phyloP scores from a whole-genome alignment of 2,797 vertebrate species.

The Neosilurus hyrtlii region DNA sequence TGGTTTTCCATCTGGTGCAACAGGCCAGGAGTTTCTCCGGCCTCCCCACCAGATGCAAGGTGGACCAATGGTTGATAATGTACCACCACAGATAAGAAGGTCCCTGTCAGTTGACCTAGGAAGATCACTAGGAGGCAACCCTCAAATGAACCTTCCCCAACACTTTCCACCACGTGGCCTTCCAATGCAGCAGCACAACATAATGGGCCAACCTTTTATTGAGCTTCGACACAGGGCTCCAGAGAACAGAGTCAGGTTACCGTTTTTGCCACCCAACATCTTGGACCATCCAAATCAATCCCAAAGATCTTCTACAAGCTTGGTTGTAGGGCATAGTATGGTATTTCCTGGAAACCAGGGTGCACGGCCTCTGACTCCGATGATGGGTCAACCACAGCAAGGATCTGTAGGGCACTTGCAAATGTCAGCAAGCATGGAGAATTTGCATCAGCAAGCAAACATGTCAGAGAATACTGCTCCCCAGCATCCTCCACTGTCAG shows the following conservation, averaged over 20 bases:
- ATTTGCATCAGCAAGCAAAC: constrained; percentile 67
- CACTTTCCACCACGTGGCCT: constrained; percentile 80
- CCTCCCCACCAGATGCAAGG: constrained; percentile 75
- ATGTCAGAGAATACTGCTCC: constrained; percentile 64
- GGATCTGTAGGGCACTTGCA: constrained; percentile 66
- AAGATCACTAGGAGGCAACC: constrained; percentile 65
- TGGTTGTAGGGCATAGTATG: constrained; percentile 71
- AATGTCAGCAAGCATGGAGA: constrained; percentile 69
- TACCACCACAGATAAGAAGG: constrained; percentile 79
- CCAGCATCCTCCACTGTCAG: constrained; percentile 66
- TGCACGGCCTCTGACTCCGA: constrained; percentile 66
- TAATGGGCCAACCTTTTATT: constrained; percentile 92
- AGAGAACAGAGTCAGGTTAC: constrained; percentile 78
- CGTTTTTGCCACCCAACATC: constrained; percentile 62
- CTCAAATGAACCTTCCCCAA: constrained; percentile 72
- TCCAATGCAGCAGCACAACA: constrained; percentile 85
- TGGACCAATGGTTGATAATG: constrained; percentile 61
- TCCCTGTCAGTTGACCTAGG: constrained; percentile 76
- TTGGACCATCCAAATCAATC: constrained; percentile 67
- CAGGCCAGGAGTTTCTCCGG: constrained; percentile 79
- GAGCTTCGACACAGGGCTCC: constrained; percentile 87
- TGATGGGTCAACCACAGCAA: constrained; percentile 65
- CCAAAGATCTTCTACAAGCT: constrained; percentile 63
- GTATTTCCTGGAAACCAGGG: constrained; percentile 57
- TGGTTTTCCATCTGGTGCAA: constrained; percentile 72